Conservation (phyloP, 2,797 vertebrate species). For the Myripristis jacobus region DNA sequence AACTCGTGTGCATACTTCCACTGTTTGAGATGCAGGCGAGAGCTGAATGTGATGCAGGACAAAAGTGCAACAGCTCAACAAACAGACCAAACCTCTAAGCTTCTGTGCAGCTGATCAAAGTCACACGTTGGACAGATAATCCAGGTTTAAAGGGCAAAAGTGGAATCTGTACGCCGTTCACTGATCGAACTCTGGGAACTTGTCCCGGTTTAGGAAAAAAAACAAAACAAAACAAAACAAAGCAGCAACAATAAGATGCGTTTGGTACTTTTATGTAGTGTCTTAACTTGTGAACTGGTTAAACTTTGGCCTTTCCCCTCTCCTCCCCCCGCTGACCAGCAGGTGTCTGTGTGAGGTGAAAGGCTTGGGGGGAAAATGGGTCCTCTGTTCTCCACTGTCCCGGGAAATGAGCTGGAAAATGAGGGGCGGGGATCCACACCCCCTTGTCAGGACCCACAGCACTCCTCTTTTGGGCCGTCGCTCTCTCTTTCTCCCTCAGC, state of each 20-base stretch:
- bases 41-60: neutral
- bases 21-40: neutral
- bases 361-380: constrained; percentile 69
- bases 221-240: too few species aligned
- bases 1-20: neutral
- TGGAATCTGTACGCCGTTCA: too few species aligned
- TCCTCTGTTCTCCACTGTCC: constrained; percentile 80
- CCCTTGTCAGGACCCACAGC: constrained; percentile 69
- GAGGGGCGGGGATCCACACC: constrained; percentile 79
- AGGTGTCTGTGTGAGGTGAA: constrained; percentile 83
- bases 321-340: constrained; percentile 60
- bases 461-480: constrained; percentile 58
- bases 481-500: constrained; percentile 41
- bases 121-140: neutral
- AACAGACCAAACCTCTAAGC: neutral
- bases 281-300: constrained; percentile 69
- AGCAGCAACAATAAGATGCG: neutral
- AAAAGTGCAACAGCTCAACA: neutral
- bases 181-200: neutral
- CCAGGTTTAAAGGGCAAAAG: neutral
- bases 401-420: constrained; percentile 86
- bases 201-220: too few species aligned
- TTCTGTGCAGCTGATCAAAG: neutral
- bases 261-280: constrained; percentile 11
- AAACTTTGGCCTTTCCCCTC: constrained; percentile 51